Evolutionary conservation across 2,888 invertebrate genomes (phyloP).

Genomic region (Caenorhabditis virilis): DNA sequence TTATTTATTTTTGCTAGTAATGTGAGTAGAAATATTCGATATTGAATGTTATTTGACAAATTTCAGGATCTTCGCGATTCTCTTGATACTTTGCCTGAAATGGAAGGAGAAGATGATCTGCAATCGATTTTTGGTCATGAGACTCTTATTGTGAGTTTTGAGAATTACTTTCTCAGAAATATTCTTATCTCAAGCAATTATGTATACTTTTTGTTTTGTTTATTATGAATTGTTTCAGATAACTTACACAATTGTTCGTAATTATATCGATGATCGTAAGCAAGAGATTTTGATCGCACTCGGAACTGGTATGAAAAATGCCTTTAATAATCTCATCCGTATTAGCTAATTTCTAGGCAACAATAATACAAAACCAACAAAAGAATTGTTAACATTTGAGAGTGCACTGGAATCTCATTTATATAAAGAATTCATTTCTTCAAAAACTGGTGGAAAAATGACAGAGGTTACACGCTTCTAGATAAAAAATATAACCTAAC

Average conservation of each 20-base stretch:
- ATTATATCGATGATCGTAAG: constrained; percentile 27
- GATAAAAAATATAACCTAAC: no score
- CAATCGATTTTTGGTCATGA: constrained; percentile 76
- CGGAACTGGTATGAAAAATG: constrained; percentile 15
- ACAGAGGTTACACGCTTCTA: no score
- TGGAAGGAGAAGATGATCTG: constrained; percentile 83
- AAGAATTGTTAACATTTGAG: constrained; percentile 22
- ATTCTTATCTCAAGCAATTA: neutral
- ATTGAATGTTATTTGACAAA: neutral
- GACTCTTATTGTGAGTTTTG: constrained; percentile 15
- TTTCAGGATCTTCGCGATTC: constrained; percentile 68
- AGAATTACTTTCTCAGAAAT: neutral
- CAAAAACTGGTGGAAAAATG: constrained; percentile 15
- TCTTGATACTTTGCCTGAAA: constrained; percentile 80
- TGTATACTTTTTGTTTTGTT: neutral
- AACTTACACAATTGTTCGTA: constrained; percentile 17
- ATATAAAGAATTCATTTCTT: constrained; percentile 29
- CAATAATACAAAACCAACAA: constrained; percentile 24
- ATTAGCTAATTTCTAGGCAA: no score
- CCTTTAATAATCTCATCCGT: no score
- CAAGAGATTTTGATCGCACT: constrained; percentile 21
- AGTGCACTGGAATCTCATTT: constrained; percentile 22
- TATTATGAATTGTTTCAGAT: neutral
- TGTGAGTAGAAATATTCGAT: constrained; percentile 7
- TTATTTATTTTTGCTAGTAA: constrained; percentile 42